Evolutionary conservation across 1,140 invertebrate species (phyloP), one percentile per base, ranked within the genome.

Genomic region (Euura saliciscinereae): DNA sequence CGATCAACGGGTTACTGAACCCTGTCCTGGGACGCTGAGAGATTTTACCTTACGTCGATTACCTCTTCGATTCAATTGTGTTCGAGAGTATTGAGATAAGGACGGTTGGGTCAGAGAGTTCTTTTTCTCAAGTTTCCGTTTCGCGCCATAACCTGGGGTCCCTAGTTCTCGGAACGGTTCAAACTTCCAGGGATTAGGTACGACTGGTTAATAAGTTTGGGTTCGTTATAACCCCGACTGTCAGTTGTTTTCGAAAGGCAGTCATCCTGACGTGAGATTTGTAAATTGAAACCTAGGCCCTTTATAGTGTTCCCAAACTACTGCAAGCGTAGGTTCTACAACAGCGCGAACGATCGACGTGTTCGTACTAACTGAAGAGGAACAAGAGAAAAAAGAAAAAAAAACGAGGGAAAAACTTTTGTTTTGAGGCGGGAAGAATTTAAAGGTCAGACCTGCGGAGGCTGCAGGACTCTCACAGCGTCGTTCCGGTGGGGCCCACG

Each of bases 361-460:
- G 28, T 28, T 28, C 28, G 28, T 28, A 28, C 28, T 28, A 28
- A 28, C 28, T 28, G 28, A 28, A 28, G 28, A 28, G 28, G 28
- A 28, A 28, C 28, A 28, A n/a, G n/a, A n/a, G n/a, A n/a, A n/a
- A 28, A 28, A 28, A 28, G 1, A 1, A 28, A 28, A 28, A 28
- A 28, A 28, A 28, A 28, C 1, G 28, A 28, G 28, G 28, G 28
- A 28, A 28, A 28, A 28, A 59, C 10, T 59, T 59, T n/a, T n/a
- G 8, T 59, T 59, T 78, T 77, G 75, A 77, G 76, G 74, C 69
- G 73, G 74, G 72, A 76, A 73, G 75, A 78, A 77, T 78, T 79
- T 76, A 79, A 78, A 79, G 74, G 75, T 72, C 78, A 66, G 43
- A 69, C 8, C 68, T 44, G 4, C 43, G 45, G 70, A 69, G 71